Percentiles rank a stretch among this genome's conserved stretches.
Conservation (phyloP, 1,140 invertebrate species). For the Drosophila jambulina region DNA sequence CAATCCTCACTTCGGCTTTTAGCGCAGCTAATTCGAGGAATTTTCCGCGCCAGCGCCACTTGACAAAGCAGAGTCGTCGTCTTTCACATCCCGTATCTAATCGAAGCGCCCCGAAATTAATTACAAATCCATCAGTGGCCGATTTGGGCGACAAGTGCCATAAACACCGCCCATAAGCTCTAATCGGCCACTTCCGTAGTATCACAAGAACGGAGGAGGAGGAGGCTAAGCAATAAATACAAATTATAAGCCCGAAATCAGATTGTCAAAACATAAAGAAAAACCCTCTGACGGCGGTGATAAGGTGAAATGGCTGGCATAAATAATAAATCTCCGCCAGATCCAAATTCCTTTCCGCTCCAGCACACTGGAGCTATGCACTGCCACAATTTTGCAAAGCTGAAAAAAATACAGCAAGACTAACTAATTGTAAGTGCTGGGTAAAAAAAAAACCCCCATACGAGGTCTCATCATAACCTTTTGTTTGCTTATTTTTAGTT, state of each 20-base stretch:
- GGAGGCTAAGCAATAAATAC: conserved; percentile 24
- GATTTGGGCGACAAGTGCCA: conserved; percentile 60
- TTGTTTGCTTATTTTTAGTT: conserved; percentile 31
- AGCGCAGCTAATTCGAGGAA: conserved; percentile 38
- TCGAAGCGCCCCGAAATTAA: conserved; percentile 52
- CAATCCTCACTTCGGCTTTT: conserved; percentile 29
- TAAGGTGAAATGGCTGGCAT: conserved; percentile 16
- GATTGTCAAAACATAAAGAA: conserved; percentile 30
- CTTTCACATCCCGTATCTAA: conserved; percentile 54
- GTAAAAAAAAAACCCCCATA: conserved; percentile 8
- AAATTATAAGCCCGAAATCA: conserved; percentile 14
- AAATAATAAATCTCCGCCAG: conserved; percentile 20
- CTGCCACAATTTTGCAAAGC: conserved; percentile 29
- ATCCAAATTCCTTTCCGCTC: conserved; percentile 47
- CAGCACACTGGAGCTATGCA: conserved; percentile 32
- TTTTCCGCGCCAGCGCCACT: conserved; percentile 33
- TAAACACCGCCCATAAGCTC: conserved; percentile 40
- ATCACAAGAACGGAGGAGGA: background rate
- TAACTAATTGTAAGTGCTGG: background rate
- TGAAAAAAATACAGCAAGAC: conserved; percentile 11
- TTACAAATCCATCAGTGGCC: conserved; percentile 68
- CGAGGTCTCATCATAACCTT: conserved; percentile 9
- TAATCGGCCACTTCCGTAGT: conserved; percentile 47
- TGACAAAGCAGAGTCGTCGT: conserved; percentile 8
- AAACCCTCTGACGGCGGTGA: conserved; percentile 3